Conservation (phyloP, 2,113 vertebrate species). For the Plecturocebus donacophilus region DNA sequence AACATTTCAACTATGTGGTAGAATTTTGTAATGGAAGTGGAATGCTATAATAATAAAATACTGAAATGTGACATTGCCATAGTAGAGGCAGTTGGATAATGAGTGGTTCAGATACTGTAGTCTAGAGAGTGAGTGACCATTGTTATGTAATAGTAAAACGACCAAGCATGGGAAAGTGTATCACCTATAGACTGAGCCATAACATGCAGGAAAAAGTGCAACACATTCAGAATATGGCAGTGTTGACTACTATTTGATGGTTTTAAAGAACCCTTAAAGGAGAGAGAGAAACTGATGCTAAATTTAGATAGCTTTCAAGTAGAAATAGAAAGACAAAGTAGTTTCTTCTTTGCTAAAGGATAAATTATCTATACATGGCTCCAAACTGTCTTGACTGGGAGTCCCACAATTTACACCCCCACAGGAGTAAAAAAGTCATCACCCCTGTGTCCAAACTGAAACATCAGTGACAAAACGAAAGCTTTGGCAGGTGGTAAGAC, state of each 20-base stretch:
- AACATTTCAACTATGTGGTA: neutral
- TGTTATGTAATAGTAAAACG: neutral
- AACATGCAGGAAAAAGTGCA: neutral
- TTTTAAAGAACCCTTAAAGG: neutral
- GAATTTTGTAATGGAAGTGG: neutral
- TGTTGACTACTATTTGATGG: neutral
- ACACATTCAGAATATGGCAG: neutral
- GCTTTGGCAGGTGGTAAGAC: neutral
- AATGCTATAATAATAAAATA: neutral
- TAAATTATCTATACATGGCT: neutral
- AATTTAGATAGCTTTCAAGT: neutral
- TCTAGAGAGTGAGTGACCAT: neutral
- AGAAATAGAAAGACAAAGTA: neutral
- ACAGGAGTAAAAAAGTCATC: neutral
- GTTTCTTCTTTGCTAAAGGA: neutral
- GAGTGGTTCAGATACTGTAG: neutral
- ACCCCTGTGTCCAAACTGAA: neutral
- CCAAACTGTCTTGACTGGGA: neutral
- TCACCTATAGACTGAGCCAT: neutral
- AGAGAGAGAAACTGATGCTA: neutral
- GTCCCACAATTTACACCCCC: neutral
- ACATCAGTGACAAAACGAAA: neutral
- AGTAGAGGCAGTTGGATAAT: neutral
- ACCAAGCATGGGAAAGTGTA: neutral
- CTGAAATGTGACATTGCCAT: neutral